These are phyloP conservation scores for Neolamprologus modestus DNA, from an alignment of 2,113 vertebrate genomes.

Conservation along the genomic window DNA sequence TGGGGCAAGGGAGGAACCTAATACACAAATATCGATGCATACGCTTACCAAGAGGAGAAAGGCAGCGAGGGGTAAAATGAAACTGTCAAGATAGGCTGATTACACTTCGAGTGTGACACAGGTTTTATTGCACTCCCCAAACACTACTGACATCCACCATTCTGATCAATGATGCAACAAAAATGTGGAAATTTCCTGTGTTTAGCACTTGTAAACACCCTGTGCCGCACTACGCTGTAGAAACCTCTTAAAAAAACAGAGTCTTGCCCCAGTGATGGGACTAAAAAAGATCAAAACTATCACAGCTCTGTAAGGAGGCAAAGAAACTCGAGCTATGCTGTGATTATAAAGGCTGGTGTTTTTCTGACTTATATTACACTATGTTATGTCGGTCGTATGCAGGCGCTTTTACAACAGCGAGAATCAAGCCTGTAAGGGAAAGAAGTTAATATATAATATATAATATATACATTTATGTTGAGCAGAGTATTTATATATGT, in stretches of 20 bases:
- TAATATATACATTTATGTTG: not conserved
- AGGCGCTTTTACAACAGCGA: not conserved
- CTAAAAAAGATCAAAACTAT: not conserved
- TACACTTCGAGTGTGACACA: not conserved
- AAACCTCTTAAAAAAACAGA: not conserved
- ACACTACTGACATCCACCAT: not conserved
- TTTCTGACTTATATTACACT: not conserved
- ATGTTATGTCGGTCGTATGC: not conserved
- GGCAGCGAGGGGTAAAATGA: not conserved
- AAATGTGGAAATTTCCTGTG: not conserved
- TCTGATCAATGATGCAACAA: not conserved
- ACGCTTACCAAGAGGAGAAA: not conserved
- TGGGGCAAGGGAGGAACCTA: not conserved
- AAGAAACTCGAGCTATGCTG: not conserved
- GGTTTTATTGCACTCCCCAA: not conserved
- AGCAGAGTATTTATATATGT: not conserved
- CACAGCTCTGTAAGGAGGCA: not conserved
- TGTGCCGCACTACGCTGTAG: not conserved
- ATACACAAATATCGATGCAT: not conserved
- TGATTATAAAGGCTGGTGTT: not conserved
- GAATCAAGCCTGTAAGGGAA: not conserved
- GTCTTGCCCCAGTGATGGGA: accelerated
- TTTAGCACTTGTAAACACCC: not conserved
- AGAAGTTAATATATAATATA: not conserved
- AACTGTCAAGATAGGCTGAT: not conserved